These are phyloP conservation scores for Podargus strigoides DNA, from an alignment of 2,797 vertebrate species.

Conservation along the genomic window DNA sequence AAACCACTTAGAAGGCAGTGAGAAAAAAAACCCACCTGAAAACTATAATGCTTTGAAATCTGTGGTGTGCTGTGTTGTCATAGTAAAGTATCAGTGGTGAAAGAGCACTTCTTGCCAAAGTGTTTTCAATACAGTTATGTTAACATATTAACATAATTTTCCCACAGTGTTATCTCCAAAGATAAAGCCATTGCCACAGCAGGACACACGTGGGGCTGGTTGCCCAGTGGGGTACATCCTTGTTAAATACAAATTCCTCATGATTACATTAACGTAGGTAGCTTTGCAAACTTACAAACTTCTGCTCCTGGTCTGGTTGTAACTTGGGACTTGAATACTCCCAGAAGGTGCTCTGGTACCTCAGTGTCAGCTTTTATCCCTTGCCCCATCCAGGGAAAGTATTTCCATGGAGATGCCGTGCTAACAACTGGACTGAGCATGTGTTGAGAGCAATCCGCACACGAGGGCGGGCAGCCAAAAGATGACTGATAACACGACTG, in stretches of 20 bases:
- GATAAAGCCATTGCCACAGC: slow-evolving; percentile 10
- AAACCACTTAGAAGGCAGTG: not conserved
- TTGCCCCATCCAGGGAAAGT: not conserved
- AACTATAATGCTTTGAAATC: not conserved
- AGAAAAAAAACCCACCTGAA: not conserved
- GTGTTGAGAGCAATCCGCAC: not conserved
- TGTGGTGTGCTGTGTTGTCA: not conserved
- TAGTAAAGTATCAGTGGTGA: not conserved
- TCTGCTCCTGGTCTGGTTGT: not conserved
- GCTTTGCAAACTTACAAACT: not conserved
- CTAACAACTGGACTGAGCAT: not conserved
- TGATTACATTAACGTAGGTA: not conserved
- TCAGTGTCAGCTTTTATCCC: not conserved
- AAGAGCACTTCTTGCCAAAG: not conserved
- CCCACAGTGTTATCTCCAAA: not conserved
- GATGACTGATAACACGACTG: slow-evolving; percentile 42
- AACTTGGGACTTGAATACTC: not conserved
- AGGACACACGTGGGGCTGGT: not conserved
- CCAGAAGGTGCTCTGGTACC: not conserved
- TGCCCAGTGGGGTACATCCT: not conserved
- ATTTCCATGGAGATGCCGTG: not conserved
- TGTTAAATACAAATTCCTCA: not conserved
- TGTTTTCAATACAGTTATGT: slow-evolving; percentile 3
- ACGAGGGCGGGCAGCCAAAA: not conserved
- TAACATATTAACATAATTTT: not conserved